phyloP scores from a whole-genome alignment of 2,888 invertebrate species.

The Spialia ferax region DNA sequence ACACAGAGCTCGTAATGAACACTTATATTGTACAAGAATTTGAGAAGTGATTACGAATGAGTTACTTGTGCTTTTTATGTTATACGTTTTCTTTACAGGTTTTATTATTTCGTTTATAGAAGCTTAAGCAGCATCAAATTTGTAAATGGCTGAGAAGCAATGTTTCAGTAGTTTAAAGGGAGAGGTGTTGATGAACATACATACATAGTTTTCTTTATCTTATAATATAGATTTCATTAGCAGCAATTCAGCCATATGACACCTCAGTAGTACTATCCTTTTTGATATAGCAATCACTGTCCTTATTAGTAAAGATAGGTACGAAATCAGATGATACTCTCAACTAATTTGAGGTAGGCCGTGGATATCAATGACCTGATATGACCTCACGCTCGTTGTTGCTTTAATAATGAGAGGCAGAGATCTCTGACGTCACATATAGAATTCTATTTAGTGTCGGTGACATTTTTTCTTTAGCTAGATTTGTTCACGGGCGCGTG shows the following conservation, averaged over 20 bases:
- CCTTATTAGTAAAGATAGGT: no score
- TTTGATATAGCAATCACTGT: no score
- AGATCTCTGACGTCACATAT: not conserved
- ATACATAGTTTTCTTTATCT: no score
- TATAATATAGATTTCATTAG: no score
- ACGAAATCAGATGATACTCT: no score
- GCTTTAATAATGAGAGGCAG: not conserved
- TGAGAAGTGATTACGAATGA: constrained; percentile 21
- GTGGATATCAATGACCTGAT: not conserved
- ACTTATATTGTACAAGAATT: constrained; percentile 12
- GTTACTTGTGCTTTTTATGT: not conserved
- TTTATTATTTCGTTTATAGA: no score
- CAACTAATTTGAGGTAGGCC: not conserved
- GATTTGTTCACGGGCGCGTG: constrained; percentile 1
- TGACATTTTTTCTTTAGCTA: not conserved
- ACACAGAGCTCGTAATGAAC: constrained; percentile 22
- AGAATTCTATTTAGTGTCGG: not conserved
- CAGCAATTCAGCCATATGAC: no score
- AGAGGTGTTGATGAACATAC: no score
- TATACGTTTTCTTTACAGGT: not conserved
- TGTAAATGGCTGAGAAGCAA: no score
- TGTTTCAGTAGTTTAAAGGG: no score
- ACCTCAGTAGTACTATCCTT: no score
- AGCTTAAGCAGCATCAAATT: no score
- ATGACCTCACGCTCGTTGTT: not conserved